A percentile compares a stretch with the other conserved stretches of the same genome.
phyloP scores from a whole-genome alignment of 2,113 vertebrate genomes.

The Cryptomyrus ogoouensis region DNA sequence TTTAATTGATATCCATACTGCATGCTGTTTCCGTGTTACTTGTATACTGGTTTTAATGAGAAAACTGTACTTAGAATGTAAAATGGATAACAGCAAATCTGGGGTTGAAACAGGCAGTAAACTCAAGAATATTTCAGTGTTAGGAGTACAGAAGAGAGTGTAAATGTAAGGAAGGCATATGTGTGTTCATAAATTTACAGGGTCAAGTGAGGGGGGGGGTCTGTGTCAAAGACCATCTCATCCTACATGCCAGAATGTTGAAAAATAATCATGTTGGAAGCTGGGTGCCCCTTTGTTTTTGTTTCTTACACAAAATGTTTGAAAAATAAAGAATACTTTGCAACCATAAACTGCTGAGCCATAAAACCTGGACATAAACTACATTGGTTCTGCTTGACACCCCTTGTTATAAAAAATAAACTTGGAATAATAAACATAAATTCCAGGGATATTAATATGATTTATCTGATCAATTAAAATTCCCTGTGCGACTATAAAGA shows the following conservation, averaged over 20 bases:
- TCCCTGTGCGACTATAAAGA: neutral
- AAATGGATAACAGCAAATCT: neutral
- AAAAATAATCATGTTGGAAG: neutral
- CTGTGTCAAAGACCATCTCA: neutral
- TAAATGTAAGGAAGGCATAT: neutral
- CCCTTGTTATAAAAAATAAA: neutral
- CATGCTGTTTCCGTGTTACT: neutral
- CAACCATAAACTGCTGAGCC: neutral
- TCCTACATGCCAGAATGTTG: neutral
- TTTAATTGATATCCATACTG: neutral
- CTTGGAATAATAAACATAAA: neutral
- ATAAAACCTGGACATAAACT: neutral
- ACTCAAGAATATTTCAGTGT: neutral
- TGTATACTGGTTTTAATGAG: neutral
- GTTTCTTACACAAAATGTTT: neutral
- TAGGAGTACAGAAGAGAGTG: neutral
- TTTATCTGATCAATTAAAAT: conserved; percentile 5
- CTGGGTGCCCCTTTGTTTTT: neutral
- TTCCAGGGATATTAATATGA: neutral
- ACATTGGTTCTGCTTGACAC: neutral
- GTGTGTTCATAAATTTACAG: neutral
- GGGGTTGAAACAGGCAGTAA: neutral
- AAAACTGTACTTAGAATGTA: neutral
- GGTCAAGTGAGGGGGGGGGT: neutral
- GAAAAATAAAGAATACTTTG: neutral